Evolutionary conservation across 2,888 invertebrate species (phyloP), one percentile per base, ranked within the genome.

Genomic region (Polyommatus iphigenia): DNA sequence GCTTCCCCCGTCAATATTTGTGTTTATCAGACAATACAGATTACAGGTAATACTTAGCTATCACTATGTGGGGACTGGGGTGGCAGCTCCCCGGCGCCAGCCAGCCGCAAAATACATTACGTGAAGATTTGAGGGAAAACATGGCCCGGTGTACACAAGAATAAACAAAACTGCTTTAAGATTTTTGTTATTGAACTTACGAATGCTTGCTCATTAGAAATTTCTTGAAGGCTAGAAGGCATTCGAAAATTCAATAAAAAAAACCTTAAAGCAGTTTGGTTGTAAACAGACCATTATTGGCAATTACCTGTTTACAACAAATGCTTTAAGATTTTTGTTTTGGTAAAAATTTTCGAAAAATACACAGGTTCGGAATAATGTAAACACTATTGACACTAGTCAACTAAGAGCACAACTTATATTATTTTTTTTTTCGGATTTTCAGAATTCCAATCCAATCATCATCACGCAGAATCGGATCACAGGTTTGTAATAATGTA

Each of bases 161-260:
- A 18, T 54, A 54, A 18, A 54, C 54, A 54, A 54, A 67, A 10
- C 67, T 15, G 3, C 3, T 24, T 67, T 13, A 13, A 13, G 62
- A 67, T 67, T 29, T 67, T 67, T 67, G 18, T 67, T 29, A 67
- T 67, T 67, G 29, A 67, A 29, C 29, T 67, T 67, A 29, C 18
- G 2, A 67, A 67, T 29, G 67, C 54, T 54, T 18, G 0, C 46
- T 13, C 10, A 46, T 46, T 46, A 46, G 46, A 36, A 36, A 36
- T 36, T 36, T 36, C 36, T 36, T 7, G 8, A 7, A 7, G n/a
- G n/a, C n/a, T n/a, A 36, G 62, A 62, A 13, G 1, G 7, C 24
- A 20, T 24, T 24, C 24, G 10, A 10, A 24, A 10, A 62, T 29
- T 13, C n/a, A n/a, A n/a, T n/a, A n/a, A n/a, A n/a, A n/a, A n/a